Evolutionary conservation across 2,888 invertebrate genomes (phyloP), one percentile per base, ranked within the genome.

Genomic region (Hirtodrosophila alboralis): DNA sequence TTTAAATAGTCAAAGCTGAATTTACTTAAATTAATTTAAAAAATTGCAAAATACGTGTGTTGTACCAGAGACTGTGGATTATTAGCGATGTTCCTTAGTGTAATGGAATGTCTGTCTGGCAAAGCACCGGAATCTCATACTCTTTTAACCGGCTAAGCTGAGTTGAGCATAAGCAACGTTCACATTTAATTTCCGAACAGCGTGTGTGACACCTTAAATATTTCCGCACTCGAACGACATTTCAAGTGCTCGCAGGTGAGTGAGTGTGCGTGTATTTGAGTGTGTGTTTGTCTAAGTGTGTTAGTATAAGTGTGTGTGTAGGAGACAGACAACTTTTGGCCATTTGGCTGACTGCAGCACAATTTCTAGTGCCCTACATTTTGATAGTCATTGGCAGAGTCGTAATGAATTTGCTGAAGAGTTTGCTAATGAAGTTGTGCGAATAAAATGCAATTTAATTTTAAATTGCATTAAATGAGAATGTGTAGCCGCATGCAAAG

Each of bases 201-300:
- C 85, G 66, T 85, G 59, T 83, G 71, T 77, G 80, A 74, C 75
- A 66, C 80, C 85, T 85, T 83, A 87, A 87, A 85, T 83, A 85
- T 85, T 87, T 84, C 86, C 87, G 87, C 73, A 75, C 80, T 87
- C 70, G 57, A 75, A 57, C 62, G 62, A 62, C 84, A 71, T 63
- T 79, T 70, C 64, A 31, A 53, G 71, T 45, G 56, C 23, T 27
- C 26, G 43, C 34, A 54, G 57, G 54, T 72, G 56, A 40, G 40
- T 62, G 59, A 47, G 21, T 51, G 41, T 27, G 18, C 36, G 37
- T 47, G 7, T 27, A 26, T 40, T 12, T 44, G 21, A 8, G 48
- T 43, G 43, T 53, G 34, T 44, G 45, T 34, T 27, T 47, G 57
- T 45, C 21, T 26, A 40, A 7, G 31, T 40, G 56, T 44, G 26